Percentiles rank a stretch among this genome's conserved stretches.
These are phyloP conservation scores for Cochlearius cochlearius DNA, from an alignment of 2,113 vertebrate genomes.

Conservation along the genomic window DNA sequence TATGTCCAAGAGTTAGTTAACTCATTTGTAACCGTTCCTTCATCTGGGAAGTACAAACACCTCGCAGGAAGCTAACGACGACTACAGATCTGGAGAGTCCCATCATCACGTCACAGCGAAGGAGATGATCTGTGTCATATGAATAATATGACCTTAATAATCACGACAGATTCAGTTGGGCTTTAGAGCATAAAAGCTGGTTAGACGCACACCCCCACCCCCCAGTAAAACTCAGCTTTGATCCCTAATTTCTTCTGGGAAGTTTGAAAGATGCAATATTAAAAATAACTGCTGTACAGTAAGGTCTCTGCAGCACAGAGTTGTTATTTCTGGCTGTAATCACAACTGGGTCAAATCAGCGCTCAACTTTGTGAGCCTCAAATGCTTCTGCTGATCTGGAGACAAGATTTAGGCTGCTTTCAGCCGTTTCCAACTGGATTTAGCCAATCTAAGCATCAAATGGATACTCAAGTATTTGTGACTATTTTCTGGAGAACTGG, in stretches of 20 bases:
- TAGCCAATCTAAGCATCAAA: background rate
- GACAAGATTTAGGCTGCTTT: background rate
- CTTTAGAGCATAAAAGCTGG: background rate
- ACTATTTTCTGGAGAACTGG: background rate
- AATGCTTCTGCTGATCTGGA: background rate
- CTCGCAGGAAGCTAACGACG: background rate
- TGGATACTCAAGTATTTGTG: background rate
- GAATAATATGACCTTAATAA: background rate
- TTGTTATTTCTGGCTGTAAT: background rate
- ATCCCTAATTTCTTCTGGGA: background rate
- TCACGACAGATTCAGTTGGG: too few species aligned
- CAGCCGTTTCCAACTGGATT: background rate
- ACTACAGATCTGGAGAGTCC: background rate
- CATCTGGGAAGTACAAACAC: background rate
- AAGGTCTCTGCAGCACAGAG: background rate
- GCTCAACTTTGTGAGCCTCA: background rate
- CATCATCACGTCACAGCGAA: background rate
- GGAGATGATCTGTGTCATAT: too few species aligned
- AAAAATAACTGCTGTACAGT: background rate
- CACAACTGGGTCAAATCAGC: background rate
- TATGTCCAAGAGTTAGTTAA: background rate
- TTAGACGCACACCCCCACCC: background rate
- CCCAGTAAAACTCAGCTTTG: background rate
- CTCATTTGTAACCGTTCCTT: background rate
- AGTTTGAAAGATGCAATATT: background rate